Evolutionary conservation across 2,113 vertebrate species (phyloP), one percentile per base, ranked within the genome.

Genomic region (Crypturellus undulatus): DNA sequence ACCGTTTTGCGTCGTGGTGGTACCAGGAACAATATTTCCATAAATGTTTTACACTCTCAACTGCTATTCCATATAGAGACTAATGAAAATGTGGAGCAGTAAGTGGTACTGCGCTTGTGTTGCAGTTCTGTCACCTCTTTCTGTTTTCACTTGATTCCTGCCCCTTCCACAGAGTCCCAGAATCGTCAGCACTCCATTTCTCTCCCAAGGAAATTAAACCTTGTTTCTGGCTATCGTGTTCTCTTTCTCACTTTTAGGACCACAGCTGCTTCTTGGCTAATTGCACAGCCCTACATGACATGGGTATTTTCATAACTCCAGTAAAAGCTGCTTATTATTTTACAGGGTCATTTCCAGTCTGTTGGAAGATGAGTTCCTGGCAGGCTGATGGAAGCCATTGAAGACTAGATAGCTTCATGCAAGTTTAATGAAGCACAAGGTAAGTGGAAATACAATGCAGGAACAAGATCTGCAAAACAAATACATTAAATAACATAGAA

Each of bases 381-480:
- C 86, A 97, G 54, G 49, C 72, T 6, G 21, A 52, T 64, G 26
- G 32, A 72, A 81, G 71, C 32, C 75, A 43, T 42, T 34, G 22
- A 32, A 24, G 56, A 67, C 36, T 71, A 87, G 45, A 60, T 24
- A 60, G 70, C 72, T 62, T 92, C 86, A 77, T 97, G 79, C 79
- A 97, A 84, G 78, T 93, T 96, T 96, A 95, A 97, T 92, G 90
- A 96, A 79, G 86, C 87, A 64, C 88, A 76, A 96, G 95, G 84
- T 89, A 95, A 97, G 64, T 56, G 45, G 87, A 90, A 94, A 87
- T 62, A 79, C 79, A 78, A 70, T 63, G 52, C 22, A 79, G 78
- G 71, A 96, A 94, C 49, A 60, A 91, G 94, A 84, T 93, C 94
- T 95, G 73, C 64, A 75, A 56, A 82, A 84, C 21, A 1, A 1